phyloP scores from a whole-genome alignment of 2,113 vertebrate species.

The Pituophis catenifer region DNA sequence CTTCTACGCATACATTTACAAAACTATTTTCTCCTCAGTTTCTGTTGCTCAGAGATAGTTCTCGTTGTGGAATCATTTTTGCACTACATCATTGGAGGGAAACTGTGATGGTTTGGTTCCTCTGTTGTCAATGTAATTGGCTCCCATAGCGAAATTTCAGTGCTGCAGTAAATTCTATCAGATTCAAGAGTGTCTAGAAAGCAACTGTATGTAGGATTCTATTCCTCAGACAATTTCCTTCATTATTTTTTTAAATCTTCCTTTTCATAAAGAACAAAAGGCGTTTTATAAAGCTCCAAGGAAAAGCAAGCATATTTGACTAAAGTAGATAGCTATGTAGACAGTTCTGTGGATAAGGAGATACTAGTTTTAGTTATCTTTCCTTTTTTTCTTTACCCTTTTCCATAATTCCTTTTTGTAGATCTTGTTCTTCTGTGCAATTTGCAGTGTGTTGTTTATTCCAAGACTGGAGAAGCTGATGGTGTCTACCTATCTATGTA shows the following conservation, averaged over 20 bases:
- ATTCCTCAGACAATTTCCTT: neutral
- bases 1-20: neutral
- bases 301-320: neutral
- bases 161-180: neutral
- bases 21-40: neutral
- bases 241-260: neutral
- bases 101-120: neutral
- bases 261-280: neutral
- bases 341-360: neutral
- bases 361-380: neutral
- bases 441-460: neutral
- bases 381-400: neutral
- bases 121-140: neutral
- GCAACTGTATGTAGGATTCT: neutral
- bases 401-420: neutral
- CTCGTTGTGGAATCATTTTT: neutral
- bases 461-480: neutral
- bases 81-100: neutral
- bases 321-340: neutral
- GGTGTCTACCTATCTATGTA: neutral
- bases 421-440: neutral
- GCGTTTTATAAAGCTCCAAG: neutral
- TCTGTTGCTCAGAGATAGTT: neutral
- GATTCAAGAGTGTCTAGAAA: neutral
- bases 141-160: neutral